Evolutionary conservation across 2,797 vertebrate genomes (phyloP).

Genomic region (Petrocephalus sullivani): DNA sequence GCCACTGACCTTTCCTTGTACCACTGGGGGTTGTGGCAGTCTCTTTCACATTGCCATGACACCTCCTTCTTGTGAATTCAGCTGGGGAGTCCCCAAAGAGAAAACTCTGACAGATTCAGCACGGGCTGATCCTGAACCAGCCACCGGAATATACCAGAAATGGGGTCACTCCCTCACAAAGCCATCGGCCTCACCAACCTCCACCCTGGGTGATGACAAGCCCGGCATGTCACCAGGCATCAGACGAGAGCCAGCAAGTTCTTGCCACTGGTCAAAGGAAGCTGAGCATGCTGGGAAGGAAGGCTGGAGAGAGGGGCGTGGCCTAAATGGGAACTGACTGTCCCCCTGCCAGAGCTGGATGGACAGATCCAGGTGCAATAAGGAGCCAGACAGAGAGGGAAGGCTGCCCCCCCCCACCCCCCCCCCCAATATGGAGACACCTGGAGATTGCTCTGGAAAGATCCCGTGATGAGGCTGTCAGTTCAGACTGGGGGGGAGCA

Average conservation of each 20-base stretch:
- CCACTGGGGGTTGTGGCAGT: not conserved
- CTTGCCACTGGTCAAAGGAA: not conserved
- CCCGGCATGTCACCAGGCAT: not conserved
- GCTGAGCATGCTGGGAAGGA: not conserved
- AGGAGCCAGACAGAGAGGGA: not conserved
- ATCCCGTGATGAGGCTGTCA: not conserved
- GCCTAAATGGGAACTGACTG: not conserved
- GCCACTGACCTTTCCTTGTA: slow-evolving; percentile 15
- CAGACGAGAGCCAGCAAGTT: not conserved
- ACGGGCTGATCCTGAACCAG: not conserved
- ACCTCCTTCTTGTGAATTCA: not conserved
- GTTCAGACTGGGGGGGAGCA: not conserved
- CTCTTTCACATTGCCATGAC: not conserved
- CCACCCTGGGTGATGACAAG: not conserved
- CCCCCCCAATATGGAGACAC: not conserved
- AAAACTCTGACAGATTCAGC: not conserved
- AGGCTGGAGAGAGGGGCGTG: not conserved
- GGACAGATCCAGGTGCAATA: not conserved
- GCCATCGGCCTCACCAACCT: not conserved
- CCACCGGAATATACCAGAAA: slow-evolving; percentile 6
- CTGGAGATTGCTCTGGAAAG: not conserved
- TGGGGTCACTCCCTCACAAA: not conserved
- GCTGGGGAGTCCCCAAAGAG: slow-evolving; percentile 12
- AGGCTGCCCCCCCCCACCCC: not conserved
- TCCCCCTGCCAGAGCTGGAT: too few relatives aligned